Percentiles rank a stretch among this genome's conserved stretches.
Evolutionary conservation across 1,140 invertebrate species (phyloP).

Genomic region (Eupristina koningsbergeri): DNA sequence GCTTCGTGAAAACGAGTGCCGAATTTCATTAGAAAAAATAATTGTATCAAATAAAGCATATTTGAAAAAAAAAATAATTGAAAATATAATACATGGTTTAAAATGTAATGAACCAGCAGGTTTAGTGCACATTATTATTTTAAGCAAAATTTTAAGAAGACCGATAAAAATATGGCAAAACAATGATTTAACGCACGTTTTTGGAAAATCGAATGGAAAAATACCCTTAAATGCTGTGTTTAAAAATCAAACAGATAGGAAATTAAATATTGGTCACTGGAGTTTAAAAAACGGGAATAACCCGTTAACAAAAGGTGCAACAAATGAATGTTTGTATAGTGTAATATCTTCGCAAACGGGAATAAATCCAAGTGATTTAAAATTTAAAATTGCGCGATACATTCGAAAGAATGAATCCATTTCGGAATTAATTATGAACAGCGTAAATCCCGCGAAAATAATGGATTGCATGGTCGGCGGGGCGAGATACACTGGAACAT

Average conservation of each 20-base stretch:
- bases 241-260: no score
- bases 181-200: neutral
- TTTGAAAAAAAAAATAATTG: neutral
- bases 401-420: neutral
- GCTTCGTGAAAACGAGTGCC: neutral
- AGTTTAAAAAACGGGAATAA: neutral
- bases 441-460: neutral
- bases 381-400: neutral
- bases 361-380: neutral
- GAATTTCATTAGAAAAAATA: neutral
- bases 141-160: neutral
- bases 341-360: constrained; percentile 22
- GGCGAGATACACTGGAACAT: neutral
- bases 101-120: neutral
- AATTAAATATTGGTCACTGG: neutral
- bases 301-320: no score
- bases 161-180: neutral
- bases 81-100: neutral
- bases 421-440: neutral
- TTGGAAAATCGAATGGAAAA: neutral
- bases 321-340: constrained; percentile 10
- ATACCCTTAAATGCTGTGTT: neutral
- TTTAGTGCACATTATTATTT: neutral
- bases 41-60: neutral
- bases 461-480: constrained; percentile 13